These are phyloP conservation scores for Microtus ochrogaster DNA, from an alignment of 2,113 vertebrate genomes.

Conservation along the genomic window DNA sequence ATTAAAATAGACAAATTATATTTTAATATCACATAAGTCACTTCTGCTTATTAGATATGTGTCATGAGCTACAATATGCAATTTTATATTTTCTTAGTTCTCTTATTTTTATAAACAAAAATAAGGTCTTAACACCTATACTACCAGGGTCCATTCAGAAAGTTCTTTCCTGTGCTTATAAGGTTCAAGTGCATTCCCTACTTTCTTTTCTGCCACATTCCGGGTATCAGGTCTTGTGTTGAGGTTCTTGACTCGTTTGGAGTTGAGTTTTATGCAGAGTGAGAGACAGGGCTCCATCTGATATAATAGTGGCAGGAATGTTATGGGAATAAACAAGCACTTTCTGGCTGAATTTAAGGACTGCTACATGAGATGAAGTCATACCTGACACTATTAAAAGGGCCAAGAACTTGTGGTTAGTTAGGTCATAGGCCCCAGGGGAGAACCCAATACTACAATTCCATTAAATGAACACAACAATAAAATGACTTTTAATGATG, in stretches of 20 bases:
- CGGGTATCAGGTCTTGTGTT: background rate
- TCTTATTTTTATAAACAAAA: background rate
- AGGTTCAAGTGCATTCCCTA: background rate
- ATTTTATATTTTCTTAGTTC: slow-evolving; percentile 18
- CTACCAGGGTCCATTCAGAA: background rate
- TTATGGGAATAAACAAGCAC: background rate
- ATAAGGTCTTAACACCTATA: background rate
- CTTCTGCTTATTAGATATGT: background rate
- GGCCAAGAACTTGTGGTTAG: background rate
- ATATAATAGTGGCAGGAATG: background rate
- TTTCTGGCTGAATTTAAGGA: background rate
- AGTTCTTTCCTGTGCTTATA: background rate
- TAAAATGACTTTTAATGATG: background rate
- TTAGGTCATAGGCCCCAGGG: background rate
- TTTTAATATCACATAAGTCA: background rate
- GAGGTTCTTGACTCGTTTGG: background rate
- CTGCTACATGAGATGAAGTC: background rate
- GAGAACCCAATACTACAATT: background rate
- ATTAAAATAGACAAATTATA: slow-evolving; percentile 9
- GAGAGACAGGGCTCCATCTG: background rate
- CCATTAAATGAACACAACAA: background rate
- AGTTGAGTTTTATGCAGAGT: background rate
- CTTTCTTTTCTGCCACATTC: background rate
- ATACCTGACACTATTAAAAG: background rate
- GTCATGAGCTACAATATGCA: background rate